phyloP scores from a whole-genome alignment of 2,888 invertebrate species.

The Epiblema foenella region DNA sequence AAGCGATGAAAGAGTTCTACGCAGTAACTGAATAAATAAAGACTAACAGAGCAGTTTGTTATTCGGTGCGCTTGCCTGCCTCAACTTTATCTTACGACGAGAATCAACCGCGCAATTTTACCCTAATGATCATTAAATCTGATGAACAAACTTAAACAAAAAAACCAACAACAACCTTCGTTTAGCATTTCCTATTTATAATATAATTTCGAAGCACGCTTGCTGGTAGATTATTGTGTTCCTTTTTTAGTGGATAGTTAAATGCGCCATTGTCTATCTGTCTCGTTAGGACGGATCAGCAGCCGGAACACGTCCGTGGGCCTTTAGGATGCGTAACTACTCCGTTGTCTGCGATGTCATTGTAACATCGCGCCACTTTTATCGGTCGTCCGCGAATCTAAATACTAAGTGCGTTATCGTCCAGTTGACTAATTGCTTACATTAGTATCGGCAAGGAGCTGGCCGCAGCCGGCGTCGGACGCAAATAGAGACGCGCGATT shows the following conservation, averaged over 20 bases:
- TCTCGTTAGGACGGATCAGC: constrained; percentile 31
- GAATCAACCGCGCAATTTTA: constrained; percentile 24
- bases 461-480: constrained; percentile 60
- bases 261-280: constrained; percentile 38
- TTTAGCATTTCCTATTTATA: constrained; percentile 15
- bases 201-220: background rate
- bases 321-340: constrained; percentile 34
- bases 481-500: constrained; percentile 77
- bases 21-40: constrained; percentile 19
- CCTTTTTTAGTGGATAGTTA: constrained; percentile 29
- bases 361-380: constrained; percentile 47
- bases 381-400: constrained; percentile 54
- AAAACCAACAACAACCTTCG: constrained; percentile 24
- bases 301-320: constrained; percentile 47
- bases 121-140: constrained; percentile 28
- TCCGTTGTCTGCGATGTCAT: constrained; percentile 28
- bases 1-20: too few relatives aligned
- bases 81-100: constrained; percentile 28
- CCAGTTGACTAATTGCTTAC: constrained; percentile 78
- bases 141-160: constrained; percentile 23
- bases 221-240: constrained; percentile 17
- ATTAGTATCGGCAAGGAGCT: constrained; percentile 63
- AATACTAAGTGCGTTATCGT: constrained; percentile 70
- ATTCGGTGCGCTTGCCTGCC: constrained; percentile 25
- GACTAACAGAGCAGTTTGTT: constrained; percentile 19